Evolutionary conservation across 2,797 vertebrate species (phyloP).

Genomic region (Acanthurus lineatus): DNA sequence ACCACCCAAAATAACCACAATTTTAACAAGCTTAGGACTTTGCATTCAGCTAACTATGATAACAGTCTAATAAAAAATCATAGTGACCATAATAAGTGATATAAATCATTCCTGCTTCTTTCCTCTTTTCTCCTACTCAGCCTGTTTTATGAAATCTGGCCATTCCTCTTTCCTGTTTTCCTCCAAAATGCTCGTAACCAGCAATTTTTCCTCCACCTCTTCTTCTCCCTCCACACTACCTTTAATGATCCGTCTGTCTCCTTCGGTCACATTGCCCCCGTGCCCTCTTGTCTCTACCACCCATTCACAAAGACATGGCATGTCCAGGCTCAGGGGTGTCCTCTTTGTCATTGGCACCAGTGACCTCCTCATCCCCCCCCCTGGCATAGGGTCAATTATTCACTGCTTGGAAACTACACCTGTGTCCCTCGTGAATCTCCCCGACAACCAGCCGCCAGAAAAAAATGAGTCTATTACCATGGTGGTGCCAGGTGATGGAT

Average conservation of each 20-base stretch:
- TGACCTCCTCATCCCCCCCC: slow-evolving; percentile 74
- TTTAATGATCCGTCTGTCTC: slow-evolving; percentile 54
- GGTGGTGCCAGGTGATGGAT: slow-evolving; percentile 87
- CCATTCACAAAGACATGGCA: slow-evolving; percentile 43
- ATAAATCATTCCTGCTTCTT: slow-evolving; percentile 20
- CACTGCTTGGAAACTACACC: slow-evolving; percentile 83
- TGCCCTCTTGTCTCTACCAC: slow-evolving; percentile 45
- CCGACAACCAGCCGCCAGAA: slow-evolving; percentile 76
- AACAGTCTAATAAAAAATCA: slow-evolving; percentile 27
- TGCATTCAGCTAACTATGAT: slow-evolving; percentile 33
- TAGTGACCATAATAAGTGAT: slow-evolving; percentile 3
- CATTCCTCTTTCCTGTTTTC: slow-evolving; percentile 21
- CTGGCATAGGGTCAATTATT: slow-evolving; percentile 87
- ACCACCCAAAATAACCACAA: slow-evolving; percentile 54
- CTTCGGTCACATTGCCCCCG: slow-evolving; percentile 38
- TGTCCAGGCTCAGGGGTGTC: slow-evolving; percentile 70
- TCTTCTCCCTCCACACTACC: slow-evolving; percentile 22
- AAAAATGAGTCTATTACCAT: slow-evolving; percentile 85
- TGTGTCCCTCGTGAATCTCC: slow-evolving; percentile 83
- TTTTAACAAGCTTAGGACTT: slow-evolving; percentile 28
- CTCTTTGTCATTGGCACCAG: slow-evolving; percentile 82
- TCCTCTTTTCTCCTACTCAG: slow-evolving; percentile 1
- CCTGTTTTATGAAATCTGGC: slow-evolving; percentile 10
- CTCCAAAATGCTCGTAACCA: slow-evolving; percentile 14
- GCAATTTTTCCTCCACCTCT: neutral